Evolutionary conservation across 2,888 invertebrate species (phyloP), one percentile per base, ranked within the genome.

Genomic region (Cataglyphis altisquamis): DNA sequence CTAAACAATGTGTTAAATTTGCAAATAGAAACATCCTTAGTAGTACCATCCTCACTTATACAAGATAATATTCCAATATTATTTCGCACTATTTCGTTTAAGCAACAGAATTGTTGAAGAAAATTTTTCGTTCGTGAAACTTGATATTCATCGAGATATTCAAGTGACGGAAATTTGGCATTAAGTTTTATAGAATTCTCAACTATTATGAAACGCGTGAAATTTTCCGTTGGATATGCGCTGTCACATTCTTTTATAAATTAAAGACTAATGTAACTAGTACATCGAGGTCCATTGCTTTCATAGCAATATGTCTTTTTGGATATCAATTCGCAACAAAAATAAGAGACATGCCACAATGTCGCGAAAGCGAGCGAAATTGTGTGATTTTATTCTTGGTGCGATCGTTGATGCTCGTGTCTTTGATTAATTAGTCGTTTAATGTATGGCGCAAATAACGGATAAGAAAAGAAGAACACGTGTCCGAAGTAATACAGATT

Each of bases 401-500:
- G 78, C 25, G 73, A 45, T 60, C 78, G 78, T 6, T 45, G 57
- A 32, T 12, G 70, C 18, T 67, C 48, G 1, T 48, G 66, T 57
- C 21, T 70, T n/a, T 41, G 48, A 21, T 57, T 21, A 5, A 83
- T 4, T n/a, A 93, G 64, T 21, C 89, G 86, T 86, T 94, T 94
- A 63, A 95, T 92, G 32, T 94, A 87, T 18, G 95, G 94, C 41
- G 94, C 94, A 21, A 96, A 90, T 25, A 97, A 91, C 0, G 96
- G 95, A 96, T 97, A 98, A 0, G 96, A 95, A 29, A 96, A 90
- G 92, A 97, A 97, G 21, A 97, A 90, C 10, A 97, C 74, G 75
- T 97, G 96, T 0, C 97, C 98, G 36, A 96, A 96, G 92, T 97
- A 98, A 92, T 97, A 96, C 3, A 97, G 95, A 57, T 96, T 96